Evolutionary conservation across 1,140 invertebrate genomes (phyloP), one percentile per base, ranked within the genome.

Genomic region (Orius insidiosus): DNA sequence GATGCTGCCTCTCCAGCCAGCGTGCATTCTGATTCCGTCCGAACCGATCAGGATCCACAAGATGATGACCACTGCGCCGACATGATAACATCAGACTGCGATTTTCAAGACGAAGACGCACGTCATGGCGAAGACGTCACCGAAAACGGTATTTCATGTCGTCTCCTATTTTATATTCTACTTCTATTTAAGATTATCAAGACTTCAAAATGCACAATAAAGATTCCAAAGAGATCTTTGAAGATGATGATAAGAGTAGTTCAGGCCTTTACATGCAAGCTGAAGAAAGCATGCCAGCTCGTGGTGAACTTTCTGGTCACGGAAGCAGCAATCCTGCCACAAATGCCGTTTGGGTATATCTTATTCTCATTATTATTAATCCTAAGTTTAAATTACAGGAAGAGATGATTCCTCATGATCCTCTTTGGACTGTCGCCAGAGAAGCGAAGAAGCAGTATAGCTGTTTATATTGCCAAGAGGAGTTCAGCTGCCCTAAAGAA

Each of bases 241-340:
- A 48, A 13, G 46, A 40, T 16, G 45, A 46, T 11, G 36, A 32
- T 11, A 15, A 35, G 19, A 49, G 47, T 18, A 35, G 32, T 24
- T 49, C 41, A 1, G 47, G 42, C 2, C 37, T 56, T n/a, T 77
- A 85, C 56, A 85, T 87, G 53, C 72, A 79, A 52, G 75, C 82
- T 0, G 81, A 86, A 56, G 83, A 86, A 59, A 74, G 74, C 43
- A 85, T 86, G 80, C 82, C 83, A 30, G 74, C 83, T 0, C 69
- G 78, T 51, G 83, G 81, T 5, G 82, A 85, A 62, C 65, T 85
- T 8, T 84, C 80, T 4, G 81, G 79, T 19, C 81, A 84, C 58
- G 82, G 85, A 51, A 85, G 80, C 62, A 80, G 79, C 8, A 77
- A 75, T 56, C 75, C 75, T 51, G 77, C 43, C 10, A 24, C 24